These are phyloP conservation scores for Spisula subtruncata DNA, from an alignment of 2,888 invertebrate genomes.

Conservation along the genomic window DNA sequence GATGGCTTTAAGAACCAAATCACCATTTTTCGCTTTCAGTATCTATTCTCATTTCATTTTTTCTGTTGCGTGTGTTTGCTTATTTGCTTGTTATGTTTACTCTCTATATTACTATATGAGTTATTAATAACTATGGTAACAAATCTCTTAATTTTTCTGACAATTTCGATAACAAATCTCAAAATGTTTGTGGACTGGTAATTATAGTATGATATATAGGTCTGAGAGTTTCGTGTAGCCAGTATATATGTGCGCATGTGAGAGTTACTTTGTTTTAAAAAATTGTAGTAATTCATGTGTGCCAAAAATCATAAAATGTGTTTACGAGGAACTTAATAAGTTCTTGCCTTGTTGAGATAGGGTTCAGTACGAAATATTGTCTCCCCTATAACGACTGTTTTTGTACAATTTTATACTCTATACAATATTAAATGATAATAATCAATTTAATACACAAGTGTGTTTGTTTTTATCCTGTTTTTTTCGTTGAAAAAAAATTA, in stretches of 20 bases:
- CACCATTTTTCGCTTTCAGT: neutral
- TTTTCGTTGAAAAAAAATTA: neutral
- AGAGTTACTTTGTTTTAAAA: conserved; percentile 12
- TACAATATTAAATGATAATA: neutral
- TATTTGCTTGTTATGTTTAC: neutral
- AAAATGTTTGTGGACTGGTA: neutral
- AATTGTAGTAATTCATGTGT: conserved; percentile 44
- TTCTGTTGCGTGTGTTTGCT: neutral
- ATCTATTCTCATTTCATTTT: conserved; percentile 17
- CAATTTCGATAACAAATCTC: neutral
- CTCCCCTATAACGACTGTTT: neutral
- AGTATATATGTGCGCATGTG: neutral
- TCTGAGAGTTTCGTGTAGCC: neutral
- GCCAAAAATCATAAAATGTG: conserved; percentile 34
- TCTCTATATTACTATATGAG: no score
- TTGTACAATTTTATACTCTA: neutral
- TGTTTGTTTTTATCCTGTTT: neutral
- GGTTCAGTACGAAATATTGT: neutral
- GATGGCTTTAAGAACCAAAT: neutral
- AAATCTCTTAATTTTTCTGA: neutral
- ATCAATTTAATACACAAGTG: neutral
- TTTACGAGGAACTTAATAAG: conserved; percentile 35
- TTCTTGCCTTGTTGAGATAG: neutral
- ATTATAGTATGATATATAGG: neutral
- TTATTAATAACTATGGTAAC: neutral